A percentile compares a stretch with the other conserved stretches of the same genome.
Evolutionary conservation across 2,113 vertebrate species (phyloP).

Genomic region (Nyctibius bracteatus): DNA sequence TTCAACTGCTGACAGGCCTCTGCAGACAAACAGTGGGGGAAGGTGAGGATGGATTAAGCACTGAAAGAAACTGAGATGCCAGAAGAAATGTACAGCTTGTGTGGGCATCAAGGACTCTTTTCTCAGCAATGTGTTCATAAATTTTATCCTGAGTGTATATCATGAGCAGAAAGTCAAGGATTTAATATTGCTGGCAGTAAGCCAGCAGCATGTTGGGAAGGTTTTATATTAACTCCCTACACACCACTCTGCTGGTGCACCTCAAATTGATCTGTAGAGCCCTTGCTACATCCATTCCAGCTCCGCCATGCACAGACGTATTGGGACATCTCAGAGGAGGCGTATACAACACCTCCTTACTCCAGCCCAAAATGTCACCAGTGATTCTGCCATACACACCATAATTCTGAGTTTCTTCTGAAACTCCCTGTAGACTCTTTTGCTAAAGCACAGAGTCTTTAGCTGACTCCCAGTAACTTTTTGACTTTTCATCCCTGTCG

Average conservation of each 20-base stretch:
- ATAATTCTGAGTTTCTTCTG: background rate
- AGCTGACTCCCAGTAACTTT: background rate
- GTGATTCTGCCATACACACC: background rate
- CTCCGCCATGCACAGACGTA: background rate
- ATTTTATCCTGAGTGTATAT: constrained; percentile 6
- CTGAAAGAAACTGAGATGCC: background rate
- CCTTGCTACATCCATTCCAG: background rate
- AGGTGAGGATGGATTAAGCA: background rate
- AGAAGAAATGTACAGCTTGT: constrained; percentile 2
- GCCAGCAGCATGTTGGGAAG: background rate
- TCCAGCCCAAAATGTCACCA: background rate
- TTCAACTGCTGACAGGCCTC: background rate
- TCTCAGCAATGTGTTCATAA: background rate
- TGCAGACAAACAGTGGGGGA: background rate
- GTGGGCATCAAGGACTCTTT: background rate
- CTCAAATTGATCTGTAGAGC: background rate
- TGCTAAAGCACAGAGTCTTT: background rate
- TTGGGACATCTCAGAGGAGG: background rate
- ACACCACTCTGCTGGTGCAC: background rate
- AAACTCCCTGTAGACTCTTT: background rate
- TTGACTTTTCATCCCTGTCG: background rate
- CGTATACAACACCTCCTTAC: background rate
- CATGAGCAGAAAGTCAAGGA: constrained; percentile 6
- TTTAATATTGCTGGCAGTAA: background rate
- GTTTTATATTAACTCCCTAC: background rate